Evolutionary conservation across 2,113 vertebrate genomes (phyloP), one percentile per base, ranked within the genome.

Genomic region (Vulpes lagopus): DNA sequence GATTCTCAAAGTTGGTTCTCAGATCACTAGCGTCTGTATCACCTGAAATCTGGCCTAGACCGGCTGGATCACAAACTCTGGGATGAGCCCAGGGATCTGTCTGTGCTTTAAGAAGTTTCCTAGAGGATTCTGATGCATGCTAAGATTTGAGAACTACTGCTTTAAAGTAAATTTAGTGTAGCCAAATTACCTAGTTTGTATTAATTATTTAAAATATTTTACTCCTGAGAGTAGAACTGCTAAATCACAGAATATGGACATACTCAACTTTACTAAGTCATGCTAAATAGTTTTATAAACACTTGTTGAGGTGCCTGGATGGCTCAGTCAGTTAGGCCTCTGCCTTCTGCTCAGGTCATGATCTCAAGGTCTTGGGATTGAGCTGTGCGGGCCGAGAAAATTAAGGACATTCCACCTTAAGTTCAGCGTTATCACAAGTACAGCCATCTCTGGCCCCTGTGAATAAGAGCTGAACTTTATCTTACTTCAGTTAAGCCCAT

Each of bases 121-220:
- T 5, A 32, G 57, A n/a, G 25, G 3, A 51, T 88, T 62, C 11
- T 78, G 53, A 85, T 55, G 4, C 49, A 64, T 25, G 53, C 71
- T 35, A 80, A 82, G 65, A 11, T 59, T 57, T 51, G 59, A 80
- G 23, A 74, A 69, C 23, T 69, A 69, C 23, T 80, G 25, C 32
- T 32, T 8, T 84, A 59, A 95, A 69, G 69, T 30, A 80, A 90
- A 67, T 69, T 81, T 83, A 78, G 35, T 55, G 38, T 65, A 43
- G 23, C 14, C 49, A 83, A 43, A 43, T 87, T 38, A 71, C 62
- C 62, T 85, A 89, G 43, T 15, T 67, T 78, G 51, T 82, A 8
- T 73, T 89, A 80, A 59, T 83, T 84, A 87, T 85, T 94, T 94
- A 22, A 43, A 87, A 22, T 82, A 82, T 78, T 97, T 96, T 51